phyloP scores from a whole-genome alignment of 1,140 invertebrate genomes.

The Euglossa dilemma region DNA sequence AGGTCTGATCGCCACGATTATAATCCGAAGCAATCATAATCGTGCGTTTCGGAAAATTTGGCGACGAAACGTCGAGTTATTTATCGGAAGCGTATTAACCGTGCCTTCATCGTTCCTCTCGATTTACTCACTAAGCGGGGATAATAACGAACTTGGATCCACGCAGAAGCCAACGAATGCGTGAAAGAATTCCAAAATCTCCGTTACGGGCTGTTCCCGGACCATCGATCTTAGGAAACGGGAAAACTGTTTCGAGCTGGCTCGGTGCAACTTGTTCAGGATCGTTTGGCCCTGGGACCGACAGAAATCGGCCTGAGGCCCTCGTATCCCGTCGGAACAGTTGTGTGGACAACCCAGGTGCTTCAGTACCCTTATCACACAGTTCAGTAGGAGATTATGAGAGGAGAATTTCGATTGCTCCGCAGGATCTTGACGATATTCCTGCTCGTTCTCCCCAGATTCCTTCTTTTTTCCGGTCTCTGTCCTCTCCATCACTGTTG shows the following conservation, averaged over 20 bases:
- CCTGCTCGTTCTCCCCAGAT: slow-evolving; percentile 82
- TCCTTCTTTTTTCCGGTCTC: slow-evolving; percentile 82
- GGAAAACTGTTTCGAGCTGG: slow-evolving; percentile 88
- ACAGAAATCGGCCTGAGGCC: slow-evolving; percentile 94
- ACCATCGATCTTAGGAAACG: slow-evolving; percentile 91
- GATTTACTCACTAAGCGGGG: slow-evolving; percentile 90
- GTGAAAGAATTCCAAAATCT: slow-evolving; percentile 97
- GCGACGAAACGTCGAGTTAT: not conserved
- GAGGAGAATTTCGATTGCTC: slow-evolving; percentile 78
- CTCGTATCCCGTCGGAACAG: slow-evolving; percentile 92
- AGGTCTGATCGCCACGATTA: not conserved
- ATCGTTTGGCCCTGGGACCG: slow-evolving; percentile 94
- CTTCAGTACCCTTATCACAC: slow-evolving; percentile 88
- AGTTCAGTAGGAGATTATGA: slow-evolving; percentile 83
- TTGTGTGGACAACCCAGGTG: slow-evolving; percentile 97
- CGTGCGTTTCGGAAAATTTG: not conserved
- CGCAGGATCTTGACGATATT: slow-evolving; percentile 77
- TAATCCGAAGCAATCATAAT: not conserved
- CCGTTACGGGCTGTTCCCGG: slow-evolving; percentile 88
- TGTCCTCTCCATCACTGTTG: slow-evolving; percentile 66
- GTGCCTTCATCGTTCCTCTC: slow-evolving; percentile 33
- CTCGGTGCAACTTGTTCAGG: slow-evolving; percentile 88
- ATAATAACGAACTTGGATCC: slow-evolving; percentile 92
- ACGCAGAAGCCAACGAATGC: slow-evolving; percentile 97
- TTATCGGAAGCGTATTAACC: slow-evolving; percentile 12